phyloP scores from a whole-genome alignment of 2,797 vertebrate genomes.

The Poecilia picta region DNA sequence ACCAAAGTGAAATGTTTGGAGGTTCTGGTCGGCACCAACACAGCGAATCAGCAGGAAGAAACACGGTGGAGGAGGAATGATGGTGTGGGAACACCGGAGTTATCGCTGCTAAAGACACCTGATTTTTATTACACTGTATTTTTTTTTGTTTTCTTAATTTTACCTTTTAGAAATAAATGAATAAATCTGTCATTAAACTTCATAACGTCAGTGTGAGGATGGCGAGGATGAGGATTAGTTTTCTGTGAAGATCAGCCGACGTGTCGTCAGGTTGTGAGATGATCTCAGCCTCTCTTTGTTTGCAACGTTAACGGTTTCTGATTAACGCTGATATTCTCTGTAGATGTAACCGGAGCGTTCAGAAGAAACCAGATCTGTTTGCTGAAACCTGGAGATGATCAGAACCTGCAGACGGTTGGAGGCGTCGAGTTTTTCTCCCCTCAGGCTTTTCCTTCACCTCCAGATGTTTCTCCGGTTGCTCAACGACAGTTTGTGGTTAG shows the following conservation, averaged over 20 bases:
- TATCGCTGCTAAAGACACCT: no score
- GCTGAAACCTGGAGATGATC: not conserved
- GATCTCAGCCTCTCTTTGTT: not conserved
- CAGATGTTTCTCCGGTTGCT: slow-evolving; percentile 24
- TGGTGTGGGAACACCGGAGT: no score
- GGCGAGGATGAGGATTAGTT: not conserved
- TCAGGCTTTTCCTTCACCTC: not conserved
- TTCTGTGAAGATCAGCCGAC: not conserved
- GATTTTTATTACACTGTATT: no score
- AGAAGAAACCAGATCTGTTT: not conserved
- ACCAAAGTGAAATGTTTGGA: no score
- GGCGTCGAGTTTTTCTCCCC: not conserved
- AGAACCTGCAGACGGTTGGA: not conserved
- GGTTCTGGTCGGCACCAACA: no score
- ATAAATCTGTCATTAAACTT: no score
- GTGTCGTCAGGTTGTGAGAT: not conserved
- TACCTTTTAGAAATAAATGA: no score
- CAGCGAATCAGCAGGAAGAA: no score
- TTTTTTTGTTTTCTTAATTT: no score
- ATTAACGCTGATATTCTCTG: not conserved
- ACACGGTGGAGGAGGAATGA: no score
- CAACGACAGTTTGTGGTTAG: not conserved
- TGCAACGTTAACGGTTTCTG: not conserved
- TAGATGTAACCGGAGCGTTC: not conserved
- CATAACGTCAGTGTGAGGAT: no score